phyloP scores from a whole-genome alignment of 2,888 invertebrate species.

The Drosophila pseudotakahashii region DNA sequence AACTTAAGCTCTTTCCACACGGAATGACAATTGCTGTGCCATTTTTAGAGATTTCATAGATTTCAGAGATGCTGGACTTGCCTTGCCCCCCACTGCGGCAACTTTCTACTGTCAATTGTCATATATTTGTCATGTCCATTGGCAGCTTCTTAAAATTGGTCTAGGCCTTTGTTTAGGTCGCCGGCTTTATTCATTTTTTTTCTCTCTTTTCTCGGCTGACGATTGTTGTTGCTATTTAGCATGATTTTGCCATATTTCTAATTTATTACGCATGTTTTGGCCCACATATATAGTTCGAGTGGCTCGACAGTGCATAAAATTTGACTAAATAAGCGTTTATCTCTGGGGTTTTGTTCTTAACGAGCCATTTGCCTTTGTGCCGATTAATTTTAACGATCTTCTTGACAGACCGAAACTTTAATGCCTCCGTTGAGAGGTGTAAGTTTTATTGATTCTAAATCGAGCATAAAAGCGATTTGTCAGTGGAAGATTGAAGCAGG shows the following conservation, averaged over 20 bases:
- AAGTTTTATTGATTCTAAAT: slow-evolving; percentile 49
- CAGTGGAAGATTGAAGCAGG: background rate
- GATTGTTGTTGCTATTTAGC: slow-evolving; percentile 60
- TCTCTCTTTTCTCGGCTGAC: background rate
- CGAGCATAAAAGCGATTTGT: slow-evolving; percentile 20
- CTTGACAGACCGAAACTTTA: slow-evolving; percentile 8
- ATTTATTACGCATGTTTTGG: slow-evolving; percentile 66
- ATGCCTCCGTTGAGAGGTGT: slow-evolving; percentile 26
- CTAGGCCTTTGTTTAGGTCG: slow-evolving; percentile 60
- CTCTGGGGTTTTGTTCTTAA: slow-evolving; percentile 4
- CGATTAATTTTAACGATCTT: slow-evolving; percentile 38
- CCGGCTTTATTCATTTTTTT: slow-evolving; percentile 4
- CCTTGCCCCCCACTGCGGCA: slow-evolving; percentile 37
- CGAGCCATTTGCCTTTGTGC: slow-evolving; percentile 24
- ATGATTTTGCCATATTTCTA: slow-evolving; percentile 58
- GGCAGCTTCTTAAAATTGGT: slow-evolving; percentile 75
- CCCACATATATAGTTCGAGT: slow-evolving; percentile 39
- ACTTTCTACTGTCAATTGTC: slow-evolving; percentile 78
- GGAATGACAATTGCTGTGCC: slow-evolving; percentile 80
- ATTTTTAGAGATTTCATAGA: slow-evolving; percentile 62
- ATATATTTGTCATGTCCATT: slow-evolving; percentile 61
- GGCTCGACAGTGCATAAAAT: slow-evolving; percentile 10
- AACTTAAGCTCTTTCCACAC: slow-evolving; percentile 75
- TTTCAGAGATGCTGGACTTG: slow-evolving; percentile 39
- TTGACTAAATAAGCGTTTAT: slow-evolving; percentile 32